Evolutionary conservation across 2,797 vertebrate genomes (phyloP).

Genomic region (Poecilia gillii): DNA sequence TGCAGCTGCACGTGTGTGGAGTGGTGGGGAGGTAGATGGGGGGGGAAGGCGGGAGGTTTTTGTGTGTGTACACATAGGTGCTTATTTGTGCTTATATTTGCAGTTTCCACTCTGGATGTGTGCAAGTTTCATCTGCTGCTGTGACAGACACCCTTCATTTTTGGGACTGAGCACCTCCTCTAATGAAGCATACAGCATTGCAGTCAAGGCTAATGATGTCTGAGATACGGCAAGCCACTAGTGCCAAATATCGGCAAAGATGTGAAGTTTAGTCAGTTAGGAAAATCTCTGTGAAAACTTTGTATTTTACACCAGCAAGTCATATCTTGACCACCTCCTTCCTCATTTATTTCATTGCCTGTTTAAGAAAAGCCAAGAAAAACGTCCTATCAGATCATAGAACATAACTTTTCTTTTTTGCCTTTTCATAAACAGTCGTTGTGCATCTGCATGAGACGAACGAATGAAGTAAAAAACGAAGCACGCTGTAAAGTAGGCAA

Average conservation of each 20-base stretch:
- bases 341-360: neutral
- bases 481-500: neutral
- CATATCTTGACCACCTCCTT: neutral
- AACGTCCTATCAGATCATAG: neutral
- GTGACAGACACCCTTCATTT: conserved; percentile 31
- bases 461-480: neutral
- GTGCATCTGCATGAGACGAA: neutral
- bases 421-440: neutral
- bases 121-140: conserved; percentile 27
- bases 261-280: neutral
- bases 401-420: neutral
- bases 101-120: conserved; percentile 27
- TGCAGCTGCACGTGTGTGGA: conserved; percentile 46
- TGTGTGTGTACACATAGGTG: conserved; percentile 37
- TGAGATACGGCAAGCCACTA: conserved; percentile 48
- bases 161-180: conserved; percentile 24
- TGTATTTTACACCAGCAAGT: neutral
- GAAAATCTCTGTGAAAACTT: neutral
- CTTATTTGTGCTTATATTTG: conserved; percentile 59
- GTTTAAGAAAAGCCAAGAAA: neutral
- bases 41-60: neutral
- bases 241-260: neutral
- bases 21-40: conserved; percentile 6
- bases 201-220: conserved; percentile 72
- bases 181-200: conserved; percentile 37